Conservation (phyloP, 1,140 invertebrate species). For the Drosophila orosa region DNA sequence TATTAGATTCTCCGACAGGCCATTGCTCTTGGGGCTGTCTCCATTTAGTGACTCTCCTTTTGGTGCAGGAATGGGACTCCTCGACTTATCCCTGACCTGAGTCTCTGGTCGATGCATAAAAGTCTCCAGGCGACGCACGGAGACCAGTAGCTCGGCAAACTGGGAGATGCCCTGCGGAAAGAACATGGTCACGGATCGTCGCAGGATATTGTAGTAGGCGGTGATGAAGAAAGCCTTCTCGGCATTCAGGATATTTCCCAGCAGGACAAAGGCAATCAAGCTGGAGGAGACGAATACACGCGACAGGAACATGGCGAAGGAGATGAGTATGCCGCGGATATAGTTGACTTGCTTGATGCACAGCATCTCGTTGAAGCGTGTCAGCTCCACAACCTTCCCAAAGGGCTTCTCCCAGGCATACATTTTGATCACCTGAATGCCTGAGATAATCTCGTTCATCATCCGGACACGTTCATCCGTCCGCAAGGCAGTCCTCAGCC, state of each 20-base stretch:
- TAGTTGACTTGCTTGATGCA: conserved; percentile 88
- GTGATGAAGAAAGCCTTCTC: conserved; percentile 91
- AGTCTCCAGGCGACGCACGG: conserved; percentile 88
- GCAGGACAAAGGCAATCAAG: conserved; percentile 89
- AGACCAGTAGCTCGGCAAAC: conserved; percentile 88
- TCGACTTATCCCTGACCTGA: conserved; percentile 53
- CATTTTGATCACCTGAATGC: conserved; percentile 97
- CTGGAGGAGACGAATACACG: conserved; percentile 91
- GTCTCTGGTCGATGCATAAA: conserved; percentile 89
- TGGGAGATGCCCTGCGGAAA: conserved; percentile 87
- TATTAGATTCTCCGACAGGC: conserved; percentile 47
- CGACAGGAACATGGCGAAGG: conserved; percentile 89
- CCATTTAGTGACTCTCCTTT: conserved; percentile 26
- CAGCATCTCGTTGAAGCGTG: conserved; percentile 85
- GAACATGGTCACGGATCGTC: conserved; percentile 90
- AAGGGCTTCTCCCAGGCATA: conserved; percentile 94
- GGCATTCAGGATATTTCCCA: conserved; percentile 85
- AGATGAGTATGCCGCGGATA: conserved; percentile 89
- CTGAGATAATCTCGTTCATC: conserved; percentile 95
- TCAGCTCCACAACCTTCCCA: conserved; percentile 86
- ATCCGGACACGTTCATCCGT: conserved; percentile 93
- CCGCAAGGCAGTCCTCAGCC: conserved; percentile 87
- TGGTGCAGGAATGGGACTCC: neutral
- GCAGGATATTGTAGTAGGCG: conserved; percentile 89
- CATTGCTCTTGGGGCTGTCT: conserved; percentile 44